A percentile compares a stretch with the other conserved stretches of the same genome.
These are phyloP conservation scores for Otolemur crassicaudatus DNA, from an alignment of 2,797 vertebrate genomes.

Conservation along the genomic window DNA sequence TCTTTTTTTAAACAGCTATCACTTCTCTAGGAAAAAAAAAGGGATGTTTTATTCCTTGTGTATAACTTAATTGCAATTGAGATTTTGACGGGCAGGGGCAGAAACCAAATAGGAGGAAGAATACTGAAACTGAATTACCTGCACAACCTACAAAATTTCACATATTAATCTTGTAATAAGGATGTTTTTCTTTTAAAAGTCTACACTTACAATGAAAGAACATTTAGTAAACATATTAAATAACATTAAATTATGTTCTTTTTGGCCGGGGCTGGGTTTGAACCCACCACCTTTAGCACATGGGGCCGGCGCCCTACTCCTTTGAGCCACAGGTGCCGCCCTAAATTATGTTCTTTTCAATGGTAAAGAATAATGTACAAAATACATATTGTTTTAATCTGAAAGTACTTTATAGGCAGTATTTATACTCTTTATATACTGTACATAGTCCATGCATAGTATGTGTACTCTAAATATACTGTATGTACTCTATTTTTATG, in stretches of 20 bases:
- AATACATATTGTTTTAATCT: slow-evolving; percentile 35
- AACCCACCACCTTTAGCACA: no score
- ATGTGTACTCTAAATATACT: neutral
- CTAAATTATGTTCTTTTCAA: neutral
- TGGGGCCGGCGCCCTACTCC: no score
- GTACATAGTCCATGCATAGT: neutral
- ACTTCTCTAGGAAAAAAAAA: slow-evolving; percentile 7
- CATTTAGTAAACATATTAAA: slow-evolving; percentile 25
- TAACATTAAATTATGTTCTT: neutral
- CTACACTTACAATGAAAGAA: slow-evolving; percentile 40
- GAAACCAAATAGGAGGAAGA: neutral
- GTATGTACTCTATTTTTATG: neutral
- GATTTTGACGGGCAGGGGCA: neutral
- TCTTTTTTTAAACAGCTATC: neutral
- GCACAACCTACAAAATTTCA: neutral
- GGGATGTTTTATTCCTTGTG: neutral
- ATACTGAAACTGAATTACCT: neutral
- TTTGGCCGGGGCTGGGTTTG: neutral
- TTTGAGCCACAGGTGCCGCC: no score
- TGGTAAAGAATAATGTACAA: slow-evolving; percentile 34
- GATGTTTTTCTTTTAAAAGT: slow-evolving; percentile 58
- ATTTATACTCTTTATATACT: neutral
- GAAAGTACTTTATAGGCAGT: neutral
- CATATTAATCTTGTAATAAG: neutral
- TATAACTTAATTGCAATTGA: slow-evolving; percentile 21